These are phyloP conservation scores for Capitulum mitella DNA, from an alignment of 2,888 invertebrate genomes.

Conservation along the genomic window DNA sequence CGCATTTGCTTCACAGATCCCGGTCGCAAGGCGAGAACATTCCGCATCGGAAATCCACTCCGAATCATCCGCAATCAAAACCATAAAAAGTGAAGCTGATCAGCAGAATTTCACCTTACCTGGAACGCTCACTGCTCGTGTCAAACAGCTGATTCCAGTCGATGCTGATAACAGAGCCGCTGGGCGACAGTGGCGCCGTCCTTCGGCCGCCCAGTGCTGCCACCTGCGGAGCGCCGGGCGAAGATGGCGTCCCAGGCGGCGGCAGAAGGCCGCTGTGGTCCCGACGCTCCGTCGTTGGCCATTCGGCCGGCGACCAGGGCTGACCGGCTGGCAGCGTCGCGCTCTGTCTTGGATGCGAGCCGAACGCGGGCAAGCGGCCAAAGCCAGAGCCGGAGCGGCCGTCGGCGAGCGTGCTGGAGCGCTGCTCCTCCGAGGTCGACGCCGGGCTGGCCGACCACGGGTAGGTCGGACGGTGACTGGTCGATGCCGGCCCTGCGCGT, in stretches of 20 bases:
- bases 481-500: no score
- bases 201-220: background rate
- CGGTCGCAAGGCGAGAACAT: no score
- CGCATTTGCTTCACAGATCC: no score
- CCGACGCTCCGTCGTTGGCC: no score
- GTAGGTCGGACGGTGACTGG: no score
- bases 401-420: background rate
- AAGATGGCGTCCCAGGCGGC: background rate
- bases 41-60: no score
- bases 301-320: background rate
- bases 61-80: no score
- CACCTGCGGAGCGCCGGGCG: background rate
- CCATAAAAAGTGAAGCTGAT: no score
- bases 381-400: background rate
- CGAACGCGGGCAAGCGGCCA: background rate
- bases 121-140: background rate
- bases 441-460: background rate
- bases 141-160: slow-evolving; percentile 21
- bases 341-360: background rate
- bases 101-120: no score
- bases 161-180: background rate
- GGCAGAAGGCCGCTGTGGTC: background rate
- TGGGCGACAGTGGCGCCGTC: slow-evolving; percentile 9
- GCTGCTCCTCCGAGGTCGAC: background rate
- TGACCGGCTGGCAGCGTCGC: background rate